Percentiles rank a stretch among this genome's conserved stretches.
These are phyloP conservation scores for Drosophila helvetica DNA, from an alignment of 2,888 invertebrate genomes.

Conservation along the genomic window DNA sequence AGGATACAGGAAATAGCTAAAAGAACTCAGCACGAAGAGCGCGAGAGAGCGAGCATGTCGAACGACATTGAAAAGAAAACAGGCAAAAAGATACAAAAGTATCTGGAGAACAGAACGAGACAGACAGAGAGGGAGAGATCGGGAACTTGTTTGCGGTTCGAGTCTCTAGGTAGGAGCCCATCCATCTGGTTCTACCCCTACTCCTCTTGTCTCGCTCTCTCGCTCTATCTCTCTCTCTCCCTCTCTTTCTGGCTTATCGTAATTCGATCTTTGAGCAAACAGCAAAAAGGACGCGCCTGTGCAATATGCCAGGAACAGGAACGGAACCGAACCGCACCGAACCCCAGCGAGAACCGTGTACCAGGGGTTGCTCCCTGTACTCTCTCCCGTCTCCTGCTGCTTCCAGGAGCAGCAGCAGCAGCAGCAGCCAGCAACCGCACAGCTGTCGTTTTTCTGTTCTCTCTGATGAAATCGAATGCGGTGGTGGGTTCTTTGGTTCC, in stretches of 20 bases:
- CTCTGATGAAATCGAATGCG: slow-evolving; percentile 41
- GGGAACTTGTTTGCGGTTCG: slow-evolving; percentile 1
- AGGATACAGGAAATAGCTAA: slow-evolving; percentile 40
- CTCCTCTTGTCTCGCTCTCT: background rate
- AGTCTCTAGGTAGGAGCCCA: slow-evolving; percentile 28
- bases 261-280: slow-evolving; percentile 71
- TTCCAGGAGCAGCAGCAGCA: slow-evolving; percentile 18
- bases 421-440: slow-evolving; percentile 16
- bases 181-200: slow-evolving; percentile 8
- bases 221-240: background rate
- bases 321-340: background rate
- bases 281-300: slow-evolving; percentile 75
- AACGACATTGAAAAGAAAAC: slow-evolving; percentile 9
- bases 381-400: slow-evolving; percentile 26
- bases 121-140: background rate
- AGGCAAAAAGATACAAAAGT: slow-evolving; percentile 41
- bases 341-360: background rate
- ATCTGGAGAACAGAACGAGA: slow-evolving; percentile 24
- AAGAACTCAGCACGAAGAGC: too few species aligned
- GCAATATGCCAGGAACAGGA: slow-evolving; percentile 62
- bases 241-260: slow-evolving; percentile 54
- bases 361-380: slow-evolving; percentile 60
- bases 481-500: slow-evolving; percentile 36
- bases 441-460: slow-evolving; percentile 39
- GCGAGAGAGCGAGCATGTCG: background rate